Evolutionary conservation across 2,113 vertebrate genomes (phyloP).

Genomic region (Electrona antarctica): DNA sequence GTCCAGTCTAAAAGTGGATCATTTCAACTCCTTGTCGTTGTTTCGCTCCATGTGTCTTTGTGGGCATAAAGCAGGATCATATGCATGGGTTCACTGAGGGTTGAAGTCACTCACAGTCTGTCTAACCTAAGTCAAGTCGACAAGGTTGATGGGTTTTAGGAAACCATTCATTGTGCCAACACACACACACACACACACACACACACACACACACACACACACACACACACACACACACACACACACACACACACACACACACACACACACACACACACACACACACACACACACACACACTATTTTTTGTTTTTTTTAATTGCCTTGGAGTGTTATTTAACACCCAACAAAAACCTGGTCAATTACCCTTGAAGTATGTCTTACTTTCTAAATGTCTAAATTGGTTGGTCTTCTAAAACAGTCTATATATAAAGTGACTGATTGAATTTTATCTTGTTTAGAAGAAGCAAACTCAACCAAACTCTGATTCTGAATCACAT

Average conservation of each 20-base stretch:
- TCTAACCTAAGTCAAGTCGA: slow-evolving; percentile 51
- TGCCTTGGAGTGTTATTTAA: not conserved
- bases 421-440: no score
- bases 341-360: not conserved
- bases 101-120: slow-evolving; percentile 65
- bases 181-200: no score
- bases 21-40: slow-evolving; percentile 26
- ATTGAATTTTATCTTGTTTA: no score
- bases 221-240: no score
- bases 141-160: slow-evolving; percentile 59
- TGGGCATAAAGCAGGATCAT: slow-evolving; percentile 43
- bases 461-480: no score
- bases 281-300: slow-evolving; percentile 31
- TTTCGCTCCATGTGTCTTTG: slow-evolving; percentile 30
- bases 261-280: no score
- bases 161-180: slow-evolving; percentile 56
- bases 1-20: slow-evolving; percentile 2
- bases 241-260: no score
- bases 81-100: slow-evolving; percentile 40
- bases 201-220: no score
- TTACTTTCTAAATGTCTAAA: no score
- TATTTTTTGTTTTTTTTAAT: slow-evolving; percentile 13
- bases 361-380: no score
- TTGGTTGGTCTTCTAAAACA: no score
- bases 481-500: no score